Evolutionary conservation across 2,888 invertebrate genomes (phyloP).

Genomic region (Rhagium mordax): DNA sequence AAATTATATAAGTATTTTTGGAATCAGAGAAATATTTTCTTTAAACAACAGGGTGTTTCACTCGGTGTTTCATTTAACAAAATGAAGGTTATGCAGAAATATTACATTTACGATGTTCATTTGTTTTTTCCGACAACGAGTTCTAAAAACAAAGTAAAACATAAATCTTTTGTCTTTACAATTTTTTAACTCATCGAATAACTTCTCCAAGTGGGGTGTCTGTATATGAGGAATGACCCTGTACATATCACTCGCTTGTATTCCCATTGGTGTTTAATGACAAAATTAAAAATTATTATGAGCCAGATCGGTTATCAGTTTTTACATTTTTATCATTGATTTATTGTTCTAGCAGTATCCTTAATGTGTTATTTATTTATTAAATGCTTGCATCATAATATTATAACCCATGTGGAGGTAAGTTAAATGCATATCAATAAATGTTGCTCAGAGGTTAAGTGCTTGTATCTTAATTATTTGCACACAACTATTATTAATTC

Average conservation of each 20-base stretch:
- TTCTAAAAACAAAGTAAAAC: no score
- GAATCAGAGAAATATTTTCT: no score
- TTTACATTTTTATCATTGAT: slow-evolving; percentile 7
- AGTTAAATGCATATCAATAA: neutral
- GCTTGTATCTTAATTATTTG: neutral
- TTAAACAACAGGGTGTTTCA: no score
- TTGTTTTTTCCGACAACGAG: no score
- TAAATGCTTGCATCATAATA: slow-evolving; percentile 11
- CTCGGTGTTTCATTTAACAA: no score
- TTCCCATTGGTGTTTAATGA: neutral
- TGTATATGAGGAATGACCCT: neutral
- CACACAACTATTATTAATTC: neutral
- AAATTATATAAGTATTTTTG: no score
- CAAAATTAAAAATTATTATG: neutral
- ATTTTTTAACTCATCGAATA: no score
- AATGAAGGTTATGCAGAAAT: no score
- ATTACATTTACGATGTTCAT: no score
- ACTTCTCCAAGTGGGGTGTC: no score
- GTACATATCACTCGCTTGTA: neutral
- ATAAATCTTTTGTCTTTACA: no score
- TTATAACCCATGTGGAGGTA: neutral
- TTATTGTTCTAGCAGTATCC: neutral
- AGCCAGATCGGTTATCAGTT: neutral
- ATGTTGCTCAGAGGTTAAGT: neutral
- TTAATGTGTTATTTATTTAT: slow-evolving; percentile 6